Conservation (phyloP, 2,888 invertebrate species). For the Atherix ibis region DNA sequence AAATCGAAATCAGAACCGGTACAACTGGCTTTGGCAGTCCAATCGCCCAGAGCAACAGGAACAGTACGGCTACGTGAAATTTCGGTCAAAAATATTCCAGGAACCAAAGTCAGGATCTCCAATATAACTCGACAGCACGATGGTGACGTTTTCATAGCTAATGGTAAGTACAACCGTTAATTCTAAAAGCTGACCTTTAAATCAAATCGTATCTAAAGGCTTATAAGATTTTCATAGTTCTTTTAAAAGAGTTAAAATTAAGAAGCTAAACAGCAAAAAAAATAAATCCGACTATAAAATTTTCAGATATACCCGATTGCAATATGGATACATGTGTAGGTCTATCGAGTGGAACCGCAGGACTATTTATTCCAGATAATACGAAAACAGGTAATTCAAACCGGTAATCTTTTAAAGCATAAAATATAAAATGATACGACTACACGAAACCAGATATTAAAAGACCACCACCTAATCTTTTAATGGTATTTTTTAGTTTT, state of each 20-base stretch:
- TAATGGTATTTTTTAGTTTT: too few relatives aligned
- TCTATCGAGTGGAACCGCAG: slow-evolving; percentile 32
- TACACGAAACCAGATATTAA: background rate
- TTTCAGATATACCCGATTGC: slow-evolving; percentile 24
- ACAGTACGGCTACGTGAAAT: slow-evolving; percentile 7
- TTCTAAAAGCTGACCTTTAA: too few relatives aligned
- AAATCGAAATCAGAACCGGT: background rate
- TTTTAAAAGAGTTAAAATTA: too few relatives aligned
- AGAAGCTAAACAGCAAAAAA: too few relatives aligned
- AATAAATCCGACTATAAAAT: too few relatives aligned
- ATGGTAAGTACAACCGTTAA: slow-evolving; percentile 28
- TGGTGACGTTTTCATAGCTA: slow-evolving; percentile 30
- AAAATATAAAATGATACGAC: background rate
- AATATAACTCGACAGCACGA: slow-evolving; percentile 33
- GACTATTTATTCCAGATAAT: slow-evolving; percentile 18
- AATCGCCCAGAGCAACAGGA: slow-evolving; percentile 13
- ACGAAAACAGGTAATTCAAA: slow-evolving; percentile 26
- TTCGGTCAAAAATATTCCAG: slow-evolving; percentile 8
- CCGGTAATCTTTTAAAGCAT: slow-evolving; percentile 13
- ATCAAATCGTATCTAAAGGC: too few relatives aligned
- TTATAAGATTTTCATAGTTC: too few relatives aligned
- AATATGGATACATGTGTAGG: slow-evolving; percentile 32
- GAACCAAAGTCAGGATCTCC: slow-evolving; percentile 20
- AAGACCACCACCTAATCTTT: too few relatives aligned
- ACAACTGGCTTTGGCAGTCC: background rate